Evolutionary conservation across 2,113 vertebrate species (phyloP), one percentile per base, ranked within the genome.

Genomic region (Cryptoleucopteryx plumbea): DNA sequence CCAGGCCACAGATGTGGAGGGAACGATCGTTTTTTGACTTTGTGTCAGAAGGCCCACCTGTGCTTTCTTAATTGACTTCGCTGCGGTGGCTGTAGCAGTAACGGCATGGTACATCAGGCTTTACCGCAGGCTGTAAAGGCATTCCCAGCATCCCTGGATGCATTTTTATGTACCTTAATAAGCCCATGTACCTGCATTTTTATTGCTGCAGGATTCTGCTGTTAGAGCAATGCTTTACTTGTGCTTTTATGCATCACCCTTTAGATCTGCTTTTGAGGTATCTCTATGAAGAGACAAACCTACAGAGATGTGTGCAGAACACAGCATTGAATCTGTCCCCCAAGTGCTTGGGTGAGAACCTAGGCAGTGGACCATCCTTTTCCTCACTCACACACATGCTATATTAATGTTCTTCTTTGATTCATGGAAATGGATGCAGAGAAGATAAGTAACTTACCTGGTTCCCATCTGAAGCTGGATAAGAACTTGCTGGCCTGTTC

Each of bases 141-240:
- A n/a, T 87, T 71, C 84, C 65, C 81, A 65, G 47, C 73, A 26
- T 52, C 61, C 84, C 62, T 72, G 70, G 16, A 22, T 96, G 73
- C 77, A 59, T 87, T 81, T 95, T 94, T 55, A 67, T 79, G 7
- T 31, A 2, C 77, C 36, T 78, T 84, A 89, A 82, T 92, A 80
- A 93, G 77, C 55, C n/a, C 26, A 8, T 22, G 14, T 63, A 43
- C 68, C 73, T 71, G 77, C 0, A 0, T 40, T 74, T 89, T 89
- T 82, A 67, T 75, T 84, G 73, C 81, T 88, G 65, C 17, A 16
- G 52, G 43, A 38, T 82, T 67, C 61, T 91, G 77, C 84, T 75
- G 20, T 84, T 75, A 47, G 63, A 86, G 31, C 59, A 79, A 38
- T 6, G 34, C 65, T 89, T 87, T 38, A 9, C 67, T 78, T 42